phyloP scores from a whole-genome alignment of 2,888 invertebrate genomes.

The Busseola fusca region DNA sequence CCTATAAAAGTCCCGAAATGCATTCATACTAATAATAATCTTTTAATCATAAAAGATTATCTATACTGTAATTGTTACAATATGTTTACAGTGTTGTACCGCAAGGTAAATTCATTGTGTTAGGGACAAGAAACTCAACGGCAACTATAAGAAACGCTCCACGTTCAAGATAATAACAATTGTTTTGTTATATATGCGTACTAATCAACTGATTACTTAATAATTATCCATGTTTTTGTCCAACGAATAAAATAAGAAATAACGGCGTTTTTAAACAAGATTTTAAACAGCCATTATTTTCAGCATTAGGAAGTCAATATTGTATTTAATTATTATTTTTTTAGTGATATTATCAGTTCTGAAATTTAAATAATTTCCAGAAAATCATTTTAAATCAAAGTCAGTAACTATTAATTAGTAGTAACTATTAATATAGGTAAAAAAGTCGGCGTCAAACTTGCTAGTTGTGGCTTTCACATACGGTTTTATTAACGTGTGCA shows the following conservation, averaged over 20 bases:
- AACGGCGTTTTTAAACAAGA: too few relatives aligned
- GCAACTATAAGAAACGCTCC: not conserved
- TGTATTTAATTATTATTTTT: not conserved
- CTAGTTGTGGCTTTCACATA: not conserved
- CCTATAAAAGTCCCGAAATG: too few relatives aligned
- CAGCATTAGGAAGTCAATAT: not conserved
- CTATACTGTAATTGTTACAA: not conserved
- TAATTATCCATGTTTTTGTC: not conserved
- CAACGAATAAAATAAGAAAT: not conserved
- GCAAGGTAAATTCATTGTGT: not conserved
- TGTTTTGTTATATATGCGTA: not conserved
- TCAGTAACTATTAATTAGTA: too few relatives aligned
- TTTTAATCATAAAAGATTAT: too few relatives aligned
- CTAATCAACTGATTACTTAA: not conserved
- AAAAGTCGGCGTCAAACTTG: not conserved
- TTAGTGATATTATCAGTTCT: constrained; percentile 15
- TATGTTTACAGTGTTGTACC: constrained; percentile 9
- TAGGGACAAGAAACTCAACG: not conserved
- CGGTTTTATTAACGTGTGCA: not conserved
- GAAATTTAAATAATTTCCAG: not conserved
- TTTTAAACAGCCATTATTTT: not conserved
- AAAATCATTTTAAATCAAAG: not conserved
- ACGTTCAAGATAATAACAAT: not conserved
- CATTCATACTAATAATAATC: too few relatives aligned
- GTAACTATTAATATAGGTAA: not conserved